Conservation (phyloP, 92 coral and sea anemone species). For the Siderastrea siderea region DNA sequence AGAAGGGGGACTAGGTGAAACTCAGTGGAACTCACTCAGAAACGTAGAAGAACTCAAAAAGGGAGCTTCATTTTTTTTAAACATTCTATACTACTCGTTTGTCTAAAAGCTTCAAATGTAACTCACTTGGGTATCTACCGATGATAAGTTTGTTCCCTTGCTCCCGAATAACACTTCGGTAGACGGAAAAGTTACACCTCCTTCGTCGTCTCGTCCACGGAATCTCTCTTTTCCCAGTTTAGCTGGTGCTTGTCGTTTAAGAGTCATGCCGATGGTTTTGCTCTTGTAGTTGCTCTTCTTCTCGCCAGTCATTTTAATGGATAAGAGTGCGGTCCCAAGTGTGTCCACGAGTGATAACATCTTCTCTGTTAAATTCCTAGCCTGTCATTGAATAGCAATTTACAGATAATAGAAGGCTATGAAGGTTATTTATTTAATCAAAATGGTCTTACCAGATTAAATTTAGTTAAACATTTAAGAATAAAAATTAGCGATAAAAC, state of each 20-base stretch:
- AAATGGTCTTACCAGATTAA: too few species aligned
- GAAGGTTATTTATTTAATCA: too few species aligned
- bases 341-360: constrained; percentile 66
- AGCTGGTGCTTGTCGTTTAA: constrained; percentile 76
- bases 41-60: too few species aligned
- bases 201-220: constrained; percentile 52
- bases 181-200: constrained; percentile 74
- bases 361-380: constrained; percentile 64
- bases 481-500: too few species aligned
- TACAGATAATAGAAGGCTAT: too few species aligned
- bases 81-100: too few species aligned
- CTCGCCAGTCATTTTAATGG: constrained; percentile 72
- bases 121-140: constrained; percentile 87
- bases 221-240: constrained; percentile 75
- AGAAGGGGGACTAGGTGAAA: too few species aligned
- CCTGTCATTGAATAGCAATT: constrained; percentile 21
- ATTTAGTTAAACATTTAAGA: too few species aligned
- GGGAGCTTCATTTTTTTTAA: background rate
- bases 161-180: constrained; percentile 66
- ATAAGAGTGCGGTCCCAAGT: constrained; percentile 62
- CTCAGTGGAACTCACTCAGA: too few species aligned
- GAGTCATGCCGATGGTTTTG: constrained; percentile 56
- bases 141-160: constrained; percentile 40
- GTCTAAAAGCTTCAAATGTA: background rate
- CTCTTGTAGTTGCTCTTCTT: constrained; percentile 70